Base-by-base conservation (phyloP, 2,113 vertebrate species). In the Regulus satrapa region DNA sequence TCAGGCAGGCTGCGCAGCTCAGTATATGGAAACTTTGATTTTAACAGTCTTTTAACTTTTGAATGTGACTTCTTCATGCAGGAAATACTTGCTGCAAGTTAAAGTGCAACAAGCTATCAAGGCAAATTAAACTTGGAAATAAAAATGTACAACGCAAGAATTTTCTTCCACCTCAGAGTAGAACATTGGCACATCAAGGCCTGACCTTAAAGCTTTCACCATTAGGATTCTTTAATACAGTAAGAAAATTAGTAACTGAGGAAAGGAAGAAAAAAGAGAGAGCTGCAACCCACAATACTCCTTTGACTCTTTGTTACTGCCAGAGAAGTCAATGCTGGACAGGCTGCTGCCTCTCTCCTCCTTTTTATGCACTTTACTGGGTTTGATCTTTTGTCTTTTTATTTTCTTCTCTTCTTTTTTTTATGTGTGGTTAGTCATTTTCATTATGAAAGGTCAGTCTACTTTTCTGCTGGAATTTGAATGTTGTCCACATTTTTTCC, bases 361-460 rank as follows among this genome's bases (percentile, higher is more conserved):
- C 6, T 29, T 94, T 85, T 56, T 20, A 49, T 45, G 31, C 3
- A 18, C 21, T 81, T 67, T 23, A 63, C 69, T 9, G 31, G 49
- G 14, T 40, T 31, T 91, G 54, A 49, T 67, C 2, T 20, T 75
- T 31, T 59, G 38, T 66, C 15, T 43, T 56, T 23, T 8, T 1
- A n/a, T n/a, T n/a, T n/a, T n/a, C n/a, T 14, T 5, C 3, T 24
- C 5, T 14, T 48, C 21, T 72, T 54, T 63, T 88, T 62, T 41
- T 3, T 28, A n/a, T 55, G 46, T 18, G 34, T 62, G 43, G 74
- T 91, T 96, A 95, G 61, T 91, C 71, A 90, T 94, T 96, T 98
- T 94, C 88, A 68, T 94, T 93, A 79, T 41, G 92, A 85, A 95
- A 98, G 80, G 92, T 85, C 91, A 96, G 58, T 78, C 97, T 96